phyloP scores from a whole-genome alignment of 2,113 vertebrate genomes.

The Gambusia affinis region DNA sequence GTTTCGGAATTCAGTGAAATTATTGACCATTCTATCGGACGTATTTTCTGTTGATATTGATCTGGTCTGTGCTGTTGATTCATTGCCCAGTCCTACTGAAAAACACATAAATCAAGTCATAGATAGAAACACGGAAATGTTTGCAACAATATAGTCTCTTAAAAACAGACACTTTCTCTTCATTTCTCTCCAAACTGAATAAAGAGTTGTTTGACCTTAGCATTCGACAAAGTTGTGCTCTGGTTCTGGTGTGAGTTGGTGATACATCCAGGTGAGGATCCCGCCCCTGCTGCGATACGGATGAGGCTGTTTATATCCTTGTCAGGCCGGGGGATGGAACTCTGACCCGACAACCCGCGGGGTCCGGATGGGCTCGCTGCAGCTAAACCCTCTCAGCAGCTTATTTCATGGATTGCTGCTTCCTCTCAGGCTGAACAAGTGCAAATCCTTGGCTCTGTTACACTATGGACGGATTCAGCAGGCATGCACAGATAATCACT shows the following conservation, averaged over 20 bases:
- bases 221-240: not conserved
- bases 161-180: not conserved
- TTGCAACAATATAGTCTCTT: too few relatives aligned
- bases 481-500: conserved; percentile 6
- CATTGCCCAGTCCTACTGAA: too few relatives aligned
- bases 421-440: conserved; percentile 10
- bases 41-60: too few relatives aligned
- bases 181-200: not conserved
- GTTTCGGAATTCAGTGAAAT: too few relatives aligned
- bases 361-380: conserved; percentile 13
- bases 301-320: conserved; percentile 9
- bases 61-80: too few relatives aligned
- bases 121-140: too few relatives aligned
- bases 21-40: too few relatives aligned
- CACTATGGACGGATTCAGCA: conserved; percentile 13
- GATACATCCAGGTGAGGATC: not conserved
- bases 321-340: conserved; percentile 21
- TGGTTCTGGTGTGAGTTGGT: not conserved
- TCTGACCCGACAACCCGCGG: conserved; percentile 9
- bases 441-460: conserved; percentile 14
- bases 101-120: too few relatives aligned
- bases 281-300: conserved; percentile 3
- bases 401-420: conserved; percentile 52
- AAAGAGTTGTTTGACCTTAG: not conserved
- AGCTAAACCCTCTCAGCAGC: conserved; percentile 24